Evolutionary conservation across 2,113 vertebrate species (phyloP), one percentile per base, ranked within the genome.

Genomic region (Grus americana): DNA sequence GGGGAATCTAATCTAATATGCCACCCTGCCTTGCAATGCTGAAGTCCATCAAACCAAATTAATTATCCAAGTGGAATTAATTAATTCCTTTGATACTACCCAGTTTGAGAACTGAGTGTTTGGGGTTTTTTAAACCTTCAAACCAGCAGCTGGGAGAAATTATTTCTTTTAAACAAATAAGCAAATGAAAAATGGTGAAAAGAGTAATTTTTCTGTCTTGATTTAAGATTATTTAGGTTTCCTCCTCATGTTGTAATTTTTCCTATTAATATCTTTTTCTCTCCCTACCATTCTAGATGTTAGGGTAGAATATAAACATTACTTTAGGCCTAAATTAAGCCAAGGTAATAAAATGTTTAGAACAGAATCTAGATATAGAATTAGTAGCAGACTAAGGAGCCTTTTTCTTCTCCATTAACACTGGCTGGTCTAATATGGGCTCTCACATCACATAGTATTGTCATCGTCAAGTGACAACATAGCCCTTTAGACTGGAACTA

Each of bases 21-120:
- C 50, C n/a, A 93, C 27, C 61, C 82, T 80, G 63, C 52, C 54
- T 92, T 88, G 57, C 19, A 80, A 36, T 72, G 27, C 61, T 73
- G 24, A 94, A 96, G 59, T 88, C 72, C 40, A 66, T 81, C 62
- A 88, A 94, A 79, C 18, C 20, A 84, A 96, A 95, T 86, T 92
- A 96, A 93, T 93, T 91, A 88, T 78, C 15, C 36, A 90, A 88
- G 42, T 54, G n/a, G 44, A 96, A 90, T 84, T 90, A 92, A 95
- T 93, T 86, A 80, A 84, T 88, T 93, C 65, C 21, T 96, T 86
- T 84, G 68, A 84, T 88, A 79, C 8, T 49, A 71, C 20, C 5
- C 87, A 65, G 44, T 78, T 66, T 71, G 59, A 78, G 72, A 88
- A 76, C 44, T 59, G 50, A 92, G 19, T 22, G 7, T 58, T 88